Conservation (phyloP, 2,888 invertebrate genomes). For the Papilio elwesi region DNA sequence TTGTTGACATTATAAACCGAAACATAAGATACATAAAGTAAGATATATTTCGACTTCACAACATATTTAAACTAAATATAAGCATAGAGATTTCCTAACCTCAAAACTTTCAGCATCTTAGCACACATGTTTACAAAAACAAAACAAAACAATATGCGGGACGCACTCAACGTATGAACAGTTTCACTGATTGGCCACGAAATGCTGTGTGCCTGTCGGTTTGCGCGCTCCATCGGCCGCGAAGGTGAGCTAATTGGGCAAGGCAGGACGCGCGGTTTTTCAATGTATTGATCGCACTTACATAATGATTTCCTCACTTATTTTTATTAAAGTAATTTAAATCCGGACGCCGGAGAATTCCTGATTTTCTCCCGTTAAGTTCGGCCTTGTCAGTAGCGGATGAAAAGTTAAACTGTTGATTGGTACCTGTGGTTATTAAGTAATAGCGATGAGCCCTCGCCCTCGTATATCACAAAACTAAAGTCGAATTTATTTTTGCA, state of each 20-base stretch:
- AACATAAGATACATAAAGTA: not conserved
- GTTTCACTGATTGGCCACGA: not conserved
- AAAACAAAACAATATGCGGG: slow-evolving; percentile 30
- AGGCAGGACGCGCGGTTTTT: slow-evolving; percentile 15
- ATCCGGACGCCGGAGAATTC: slow-evolving; percentile 12
- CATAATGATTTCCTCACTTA: slow-evolving; percentile 28
- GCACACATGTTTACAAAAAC: not conserved
- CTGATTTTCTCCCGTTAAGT: slow-evolving; percentile 1
- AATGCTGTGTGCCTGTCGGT: not conserved
- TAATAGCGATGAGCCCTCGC: too few relatives aligned
- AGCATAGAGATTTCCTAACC: slow-evolving; percentile 19
- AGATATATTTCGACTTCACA: not conserved
- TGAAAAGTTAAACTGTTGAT: not conserved
- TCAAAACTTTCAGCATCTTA: slow-evolving; percentile 20
- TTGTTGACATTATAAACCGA: too few relatives aligned
- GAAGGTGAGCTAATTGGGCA: slow-evolving; percentile 31
- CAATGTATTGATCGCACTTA: slow-evolving; percentile 17
- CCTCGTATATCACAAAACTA: too few relatives aligned
- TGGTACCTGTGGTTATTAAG: not conserved
- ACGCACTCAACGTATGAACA: not conserved
- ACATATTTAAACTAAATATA: not conserved
- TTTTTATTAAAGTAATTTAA: slow-evolving; percentile 10
- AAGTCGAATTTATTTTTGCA: too few relatives aligned
- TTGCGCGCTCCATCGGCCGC: slow-evolving; percentile 40
- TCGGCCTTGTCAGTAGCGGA: slow-evolving; percentile 7